phyloP scores from a whole-genome alignment of 2,797 vertebrate genomes.

The Smutsia gigantea region DNA sequence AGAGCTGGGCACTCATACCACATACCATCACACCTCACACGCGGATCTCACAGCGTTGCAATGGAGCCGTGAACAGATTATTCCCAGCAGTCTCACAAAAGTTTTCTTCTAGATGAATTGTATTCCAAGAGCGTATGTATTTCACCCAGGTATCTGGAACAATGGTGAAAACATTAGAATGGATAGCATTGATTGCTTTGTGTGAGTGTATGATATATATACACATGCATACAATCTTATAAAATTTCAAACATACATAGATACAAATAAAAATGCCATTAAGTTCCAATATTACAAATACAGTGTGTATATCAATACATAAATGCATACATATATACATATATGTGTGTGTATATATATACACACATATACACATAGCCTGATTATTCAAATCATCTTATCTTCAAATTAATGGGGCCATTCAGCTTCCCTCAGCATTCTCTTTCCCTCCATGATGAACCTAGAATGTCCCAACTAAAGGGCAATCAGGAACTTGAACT shows the following conservation, averaged over 20 bases:
- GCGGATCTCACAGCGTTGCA: background rate
- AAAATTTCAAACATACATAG: background rate
- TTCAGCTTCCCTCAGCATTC: background rate
- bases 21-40: background rate
- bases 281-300: constrained; percentile 26
- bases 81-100: background rate
- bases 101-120: background rate
- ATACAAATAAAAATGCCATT: background rate
- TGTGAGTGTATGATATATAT: background rate
- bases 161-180: background rate
- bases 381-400: background rate
- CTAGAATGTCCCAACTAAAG: background rate
- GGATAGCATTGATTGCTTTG: background rate
- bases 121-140: background rate
- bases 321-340: background rate
- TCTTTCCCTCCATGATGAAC: background rate
- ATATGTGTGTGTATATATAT: background rate
- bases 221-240: background rate
- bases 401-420: background rate
- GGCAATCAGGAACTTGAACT: background rate
- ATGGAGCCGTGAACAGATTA: background rate
- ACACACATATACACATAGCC: no score
- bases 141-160: background rate
- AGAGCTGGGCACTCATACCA: background rate
- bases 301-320: background rate